A percentile compares a stretch with the other conserved stretches of the same genome.
Evolutionary conservation across 2,888 invertebrate genomes (phyloP).

Genomic region (Trichopoda pennipes): DNA sequence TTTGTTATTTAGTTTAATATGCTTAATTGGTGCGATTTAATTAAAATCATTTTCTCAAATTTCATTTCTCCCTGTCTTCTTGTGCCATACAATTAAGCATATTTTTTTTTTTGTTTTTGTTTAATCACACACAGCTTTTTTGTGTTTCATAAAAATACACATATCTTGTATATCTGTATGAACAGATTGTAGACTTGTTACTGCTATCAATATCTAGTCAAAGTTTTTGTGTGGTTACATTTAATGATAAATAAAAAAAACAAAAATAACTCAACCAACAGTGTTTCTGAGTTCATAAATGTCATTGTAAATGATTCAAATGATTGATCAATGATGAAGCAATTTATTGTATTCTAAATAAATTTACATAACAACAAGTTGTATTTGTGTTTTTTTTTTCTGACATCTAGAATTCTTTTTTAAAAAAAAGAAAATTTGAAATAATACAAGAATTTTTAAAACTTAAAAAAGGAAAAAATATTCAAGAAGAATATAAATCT

Average conservation of each 20-base stretch:
- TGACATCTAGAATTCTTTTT: neutral
- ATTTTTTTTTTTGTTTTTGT: neutral
- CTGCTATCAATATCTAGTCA: slow-evolving; percentile 69
- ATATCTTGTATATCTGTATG: neutral
- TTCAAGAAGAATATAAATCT: too few relatives aligned
- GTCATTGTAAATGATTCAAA: slow-evolving; percentile 73
- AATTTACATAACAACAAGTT: slow-evolving; percentile 48
- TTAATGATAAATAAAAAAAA: slow-evolving; percentile 46
- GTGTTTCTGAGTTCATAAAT: slow-evolving; percentile 74
- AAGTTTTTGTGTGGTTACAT: slow-evolving; percentile 68
- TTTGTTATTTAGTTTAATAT: slow-evolving; percentile 67
- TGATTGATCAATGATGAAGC: slow-evolving; percentile 79
- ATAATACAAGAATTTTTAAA: neutral
- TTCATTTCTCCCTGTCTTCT: neutral
- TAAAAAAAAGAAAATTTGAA: neutral
- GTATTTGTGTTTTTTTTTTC: neutral
- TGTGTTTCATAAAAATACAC: neutral
- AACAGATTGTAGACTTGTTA: slow-evolving; percentile 54
- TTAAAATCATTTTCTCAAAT: slow-evolving; percentile 77
- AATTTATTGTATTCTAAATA: slow-evolving; percentile 70
- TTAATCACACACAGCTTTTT: too few relatives aligned
- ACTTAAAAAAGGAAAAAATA: too few relatives aligned
- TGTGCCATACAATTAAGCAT: slow-evolving; percentile 1
- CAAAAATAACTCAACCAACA: slow-evolving; percentile 28
- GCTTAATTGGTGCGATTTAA: slow-evolving; percentile 81